Evolutionary conservation across 1,140 invertebrate genomes (phyloP).

Genomic region (Ceratina japonica): DNA sequence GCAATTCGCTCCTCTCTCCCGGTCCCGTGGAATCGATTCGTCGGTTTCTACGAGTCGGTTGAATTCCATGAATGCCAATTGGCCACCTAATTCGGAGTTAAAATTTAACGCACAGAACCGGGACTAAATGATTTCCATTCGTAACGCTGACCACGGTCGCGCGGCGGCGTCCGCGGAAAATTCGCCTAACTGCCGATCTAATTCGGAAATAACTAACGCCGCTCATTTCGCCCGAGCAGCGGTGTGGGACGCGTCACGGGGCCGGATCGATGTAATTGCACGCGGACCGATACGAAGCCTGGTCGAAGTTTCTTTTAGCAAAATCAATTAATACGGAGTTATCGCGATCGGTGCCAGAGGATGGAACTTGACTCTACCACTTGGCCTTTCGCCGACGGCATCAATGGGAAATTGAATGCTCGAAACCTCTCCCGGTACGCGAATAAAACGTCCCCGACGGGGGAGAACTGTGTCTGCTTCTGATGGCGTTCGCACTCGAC

Average conservation of each 20-base stretch:
- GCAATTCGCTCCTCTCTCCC: neutral
- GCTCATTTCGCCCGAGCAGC: neutral
- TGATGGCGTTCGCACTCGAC: neutral
- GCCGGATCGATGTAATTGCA: too few species aligned
- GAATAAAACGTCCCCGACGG: too few species aligned
- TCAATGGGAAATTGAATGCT: neutral
- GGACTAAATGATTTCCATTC: slow-evolving; percentile 48
- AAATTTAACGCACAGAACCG: slow-evolving; percentile 44
- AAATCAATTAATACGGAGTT: too few species aligned
- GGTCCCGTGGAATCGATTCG: slow-evolving; percentile 39
- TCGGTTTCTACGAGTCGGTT: slow-evolving; percentile 24
- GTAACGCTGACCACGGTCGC: slow-evolving; percentile 3
- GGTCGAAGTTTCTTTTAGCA: too few species aligned
- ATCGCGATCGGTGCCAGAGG: too few species aligned
- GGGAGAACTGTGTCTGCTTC: neutral
- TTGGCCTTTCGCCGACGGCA: neutral
- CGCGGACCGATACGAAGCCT: neutral
- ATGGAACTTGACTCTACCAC: neutral
- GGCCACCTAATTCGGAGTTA: slow-evolving; percentile 28
- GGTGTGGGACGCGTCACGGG: neutral
- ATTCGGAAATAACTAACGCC: slow-evolving; percentile 39
- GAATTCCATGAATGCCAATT: slow-evolving; percentile 56
- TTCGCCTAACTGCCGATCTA: slow-evolving; percentile 25
- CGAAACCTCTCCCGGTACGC: too few species aligned
- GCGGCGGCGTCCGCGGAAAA: slow-evolving; percentile 2